A percentile compares a stretch with the other conserved stretches of the same genome.
Evolutionary conservation across 1,140 invertebrate genomes (phyloP).

Genomic region (Phocides pigmalion): DNA sequence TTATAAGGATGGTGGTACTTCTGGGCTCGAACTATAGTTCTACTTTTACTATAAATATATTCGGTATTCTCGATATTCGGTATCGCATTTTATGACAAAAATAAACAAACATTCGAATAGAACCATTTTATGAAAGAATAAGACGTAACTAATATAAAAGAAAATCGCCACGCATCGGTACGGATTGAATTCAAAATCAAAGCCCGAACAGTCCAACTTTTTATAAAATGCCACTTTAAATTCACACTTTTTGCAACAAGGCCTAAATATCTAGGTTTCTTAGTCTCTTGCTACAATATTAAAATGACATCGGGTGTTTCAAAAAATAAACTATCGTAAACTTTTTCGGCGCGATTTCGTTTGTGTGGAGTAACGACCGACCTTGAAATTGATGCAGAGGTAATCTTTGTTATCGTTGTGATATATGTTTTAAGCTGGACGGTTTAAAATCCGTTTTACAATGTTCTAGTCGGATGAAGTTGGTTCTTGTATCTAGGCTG

Average conservation of each 20-base stretch:
- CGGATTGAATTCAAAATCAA: neutral
- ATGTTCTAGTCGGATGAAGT: neutral
- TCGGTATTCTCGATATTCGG: too few species aligned
- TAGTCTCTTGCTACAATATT: constrained; percentile 11
- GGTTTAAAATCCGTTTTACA: constrained; percentile 12
- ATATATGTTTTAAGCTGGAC: constrained; percentile 10
- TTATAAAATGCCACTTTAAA: neutral
- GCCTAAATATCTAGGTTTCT: constrained; percentile 14
- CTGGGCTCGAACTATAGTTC: too few species aligned
- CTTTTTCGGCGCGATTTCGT: constrained; percentile 19
- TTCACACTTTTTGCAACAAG: constrained; percentile 2
- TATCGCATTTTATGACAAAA: too few species aligned
- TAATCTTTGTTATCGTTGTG: constrained; percentile 7
- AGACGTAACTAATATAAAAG: too few species aligned
- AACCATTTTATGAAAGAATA: too few species aligned
- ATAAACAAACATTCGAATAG: too few species aligned
- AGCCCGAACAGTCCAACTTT: neutral
- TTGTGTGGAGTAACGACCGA: constrained; percentile 23
- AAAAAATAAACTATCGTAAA: constrained; percentile 24
- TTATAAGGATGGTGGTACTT: too few species aligned
- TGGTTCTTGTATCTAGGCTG: neutral
- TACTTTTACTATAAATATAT: too few species aligned
- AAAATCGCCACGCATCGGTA: neutral
- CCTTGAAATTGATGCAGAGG: constrained; percentile 15
- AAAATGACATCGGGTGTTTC: constrained; percentile 24